phyloP scores from a whole-genome alignment of 2,888 invertebrate genomes.

The Lottia gigantea region DNA sequence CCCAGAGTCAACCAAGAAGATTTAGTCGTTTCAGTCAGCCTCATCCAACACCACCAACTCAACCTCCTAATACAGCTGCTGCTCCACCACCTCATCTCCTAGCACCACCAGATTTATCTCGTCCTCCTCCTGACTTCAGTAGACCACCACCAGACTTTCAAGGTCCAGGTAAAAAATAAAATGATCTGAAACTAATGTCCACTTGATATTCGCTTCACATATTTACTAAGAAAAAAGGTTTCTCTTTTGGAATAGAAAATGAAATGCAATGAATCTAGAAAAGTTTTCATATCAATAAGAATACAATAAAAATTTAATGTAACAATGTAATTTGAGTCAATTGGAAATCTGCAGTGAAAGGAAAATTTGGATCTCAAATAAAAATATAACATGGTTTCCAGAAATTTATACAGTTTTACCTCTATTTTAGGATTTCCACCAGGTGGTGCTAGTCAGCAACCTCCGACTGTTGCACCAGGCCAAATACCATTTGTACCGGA shows the following conservation, averaged over 20 bases:
- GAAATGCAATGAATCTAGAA: too few species aligned
- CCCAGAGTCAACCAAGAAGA: background rate
- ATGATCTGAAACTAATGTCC: too few species aligned
- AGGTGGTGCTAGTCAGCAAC: background rate
- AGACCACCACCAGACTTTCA: constrained; percentile 26
- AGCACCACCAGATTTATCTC: constrained; percentile 67
- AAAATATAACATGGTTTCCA: too few species aligned
- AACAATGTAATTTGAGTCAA: too few species aligned
- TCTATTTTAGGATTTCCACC: background rate
- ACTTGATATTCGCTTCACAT: too few species aligned
- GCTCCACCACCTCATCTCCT: constrained; percentile 8
- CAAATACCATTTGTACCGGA: constrained; percentile 42
- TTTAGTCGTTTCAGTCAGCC: background rate
- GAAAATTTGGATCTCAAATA: too few species aligned
- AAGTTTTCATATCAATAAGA: too few species aligned
- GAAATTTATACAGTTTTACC: too few species aligned
- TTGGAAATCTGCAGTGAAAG: too few species aligned
- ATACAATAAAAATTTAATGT: too few species aligned
- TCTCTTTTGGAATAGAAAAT: too few species aligned
- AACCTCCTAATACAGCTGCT: constrained; percentile 14
- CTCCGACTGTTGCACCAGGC: background rate
- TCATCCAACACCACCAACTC: constrained; percentile 33
- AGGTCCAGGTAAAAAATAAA: background rate
- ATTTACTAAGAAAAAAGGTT: too few species aligned
- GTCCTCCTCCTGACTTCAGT: constrained; percentile 64